Evolutionary conservation across 2,888 invertebrate species (phyloP), one percentile per base, ranked within the genome.

Genomic region (Phortica magna): DNA sequence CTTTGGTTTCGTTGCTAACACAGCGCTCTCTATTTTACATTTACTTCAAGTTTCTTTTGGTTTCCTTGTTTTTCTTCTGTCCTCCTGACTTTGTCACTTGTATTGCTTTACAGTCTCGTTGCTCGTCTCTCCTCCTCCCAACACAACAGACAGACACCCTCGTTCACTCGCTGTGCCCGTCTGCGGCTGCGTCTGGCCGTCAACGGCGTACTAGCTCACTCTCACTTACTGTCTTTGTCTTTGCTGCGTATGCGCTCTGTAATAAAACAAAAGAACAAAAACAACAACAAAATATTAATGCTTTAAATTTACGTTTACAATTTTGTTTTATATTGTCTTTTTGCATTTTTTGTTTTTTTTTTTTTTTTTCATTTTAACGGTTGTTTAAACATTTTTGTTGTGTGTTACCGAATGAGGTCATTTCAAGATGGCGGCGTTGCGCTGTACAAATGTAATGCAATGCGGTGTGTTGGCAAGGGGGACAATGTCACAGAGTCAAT

Each of bases 401-500:
- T 78, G 77, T 78, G 77, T 78, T 64, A 31, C 1, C 31, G 68
- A 80, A 78, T 78, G 78, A 78, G 80, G 78, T 78, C 78, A 78
- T 77, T 57, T 65, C 42, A 65, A 70, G 77, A 75, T 73, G 76
- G 76, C 77, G 78, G 78, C 76, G 75, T 77, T 75, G 77, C 77
- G 31, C 31, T 31, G 31, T 31, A 31, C 31, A 31, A 31, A 31
- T 31, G 31, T 4, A 31, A 31, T 31, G 31, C 31, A 31, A 1
- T 31, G 31, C 0, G 31, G 31, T 31, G 31, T 4, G 5, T 31
- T 2, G 31, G 31, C 31, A 31, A 31, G 31, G 5, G 31, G 31
- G 31, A 4, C 31, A 31, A 31, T 31, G 31, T 31, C 31, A 31
- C 31, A 31, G 5, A 31, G 31, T 31, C 31, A 31, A 31, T 4